phyloP scores from a whole-genome alignment of 2,888 invertebrate genomes.

The Dolomedes plantarius region DNA sequence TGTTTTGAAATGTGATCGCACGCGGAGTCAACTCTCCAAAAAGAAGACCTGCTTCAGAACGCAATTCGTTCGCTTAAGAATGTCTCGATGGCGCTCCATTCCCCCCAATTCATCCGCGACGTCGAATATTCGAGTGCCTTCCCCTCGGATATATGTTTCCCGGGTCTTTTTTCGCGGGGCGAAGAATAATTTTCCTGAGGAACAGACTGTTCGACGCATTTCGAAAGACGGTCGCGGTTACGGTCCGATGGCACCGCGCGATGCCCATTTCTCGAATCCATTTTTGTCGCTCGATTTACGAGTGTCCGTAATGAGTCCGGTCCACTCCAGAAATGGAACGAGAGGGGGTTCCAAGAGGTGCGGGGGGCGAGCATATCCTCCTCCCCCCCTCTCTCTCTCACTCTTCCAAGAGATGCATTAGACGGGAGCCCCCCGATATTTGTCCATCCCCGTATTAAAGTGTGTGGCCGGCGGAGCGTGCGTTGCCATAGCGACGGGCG shows the following conservation, averaged over 20 bases:
- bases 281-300: slow-evolving; percentile 41
- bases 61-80: background rate
- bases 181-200: background rate
- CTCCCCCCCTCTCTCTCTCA: slow-evolving; percentile 6
- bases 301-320: slow-evolving; percentile 51
- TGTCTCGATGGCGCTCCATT: background rate
- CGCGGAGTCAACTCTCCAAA: slow-evolving; percentile 11
- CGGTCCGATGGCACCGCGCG: slow-evolving; percentile 27
- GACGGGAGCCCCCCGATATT: slow-evolving; percentile 34
- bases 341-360: background rate
- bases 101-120: slow-evolving; percentile 2
- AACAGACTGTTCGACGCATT: background rate
- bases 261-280: slow-evolving; percentile 33
- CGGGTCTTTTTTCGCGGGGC: background rate
- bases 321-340: slow-evolving; percentile 32
- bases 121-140: slow-evolving; percentile 5
- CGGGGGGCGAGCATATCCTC: background rate
- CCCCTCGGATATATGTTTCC: slow-evolving; percentile 21
- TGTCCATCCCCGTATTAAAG: slow-evolving; percentile 57
- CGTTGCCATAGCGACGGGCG: slow-evolving; percentile 61
- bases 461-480: background rate
- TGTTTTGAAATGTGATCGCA: background rate
- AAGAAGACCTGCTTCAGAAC: slow-evolving; percentile 11
- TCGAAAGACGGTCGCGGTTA: slow-evolving; percentile 32
- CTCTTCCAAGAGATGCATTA: slow-evolving; percentile 35